Percentiles rank a stretch among this genome's conserved stretches.
Conservation (phyloP, 1,140 invertebrate species). For the Achatina immaculata region DNA sequence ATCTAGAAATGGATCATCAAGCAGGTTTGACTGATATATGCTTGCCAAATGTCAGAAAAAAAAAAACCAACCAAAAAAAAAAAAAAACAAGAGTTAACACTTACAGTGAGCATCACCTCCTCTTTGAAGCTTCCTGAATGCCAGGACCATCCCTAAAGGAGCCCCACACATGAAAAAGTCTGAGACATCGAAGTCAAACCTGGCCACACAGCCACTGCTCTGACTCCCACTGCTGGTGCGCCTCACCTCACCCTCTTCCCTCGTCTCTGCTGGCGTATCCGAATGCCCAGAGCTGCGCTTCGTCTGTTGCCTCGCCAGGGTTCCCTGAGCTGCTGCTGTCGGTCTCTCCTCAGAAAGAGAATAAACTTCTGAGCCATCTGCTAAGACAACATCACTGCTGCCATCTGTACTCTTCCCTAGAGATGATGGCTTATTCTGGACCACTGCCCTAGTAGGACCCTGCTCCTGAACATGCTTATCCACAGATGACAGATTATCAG, state of each 20-base stretch:
- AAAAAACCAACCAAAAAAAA: too few species aligned
- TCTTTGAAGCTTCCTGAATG: constrained; percentile 77
- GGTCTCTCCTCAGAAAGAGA: background rate
- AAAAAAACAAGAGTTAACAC: too few species aligned
- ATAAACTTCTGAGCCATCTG: constrained; percentile 34
- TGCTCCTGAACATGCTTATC: constrained; percentile 35
- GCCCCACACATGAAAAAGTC: constrained; percentile 99
- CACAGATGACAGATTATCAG: constrained; percentile 9
- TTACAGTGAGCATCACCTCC: constrained; percentile 50
- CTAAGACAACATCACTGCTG: constrained; percentile 49
- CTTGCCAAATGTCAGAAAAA: too few species aligned
- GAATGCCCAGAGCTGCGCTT: constrained; percentile 42
- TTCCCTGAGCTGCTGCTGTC: background rate
- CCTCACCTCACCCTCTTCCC: constrained; percentile 35
- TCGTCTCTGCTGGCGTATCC: constrained; percentile 37
- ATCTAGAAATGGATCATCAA: too few species aligned
- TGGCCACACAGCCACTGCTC: constrained; percentile 48
- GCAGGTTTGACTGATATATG: too few species aligned
- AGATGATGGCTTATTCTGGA: constrained; percentile 14
- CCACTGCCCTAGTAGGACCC: constrained; percentile 32
- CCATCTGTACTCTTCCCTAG: constrained; percentile 44
- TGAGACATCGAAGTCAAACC: constrained; percentile 91
- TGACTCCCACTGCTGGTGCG: constrained; percentile 61
- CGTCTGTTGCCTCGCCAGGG: background rate
- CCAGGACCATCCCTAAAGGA: constrained; percentile 91